phyloP scores from a whole-genome alignment of 2,797 vertebrate genomes.

The Melanotaenia boesemani region DNA sequence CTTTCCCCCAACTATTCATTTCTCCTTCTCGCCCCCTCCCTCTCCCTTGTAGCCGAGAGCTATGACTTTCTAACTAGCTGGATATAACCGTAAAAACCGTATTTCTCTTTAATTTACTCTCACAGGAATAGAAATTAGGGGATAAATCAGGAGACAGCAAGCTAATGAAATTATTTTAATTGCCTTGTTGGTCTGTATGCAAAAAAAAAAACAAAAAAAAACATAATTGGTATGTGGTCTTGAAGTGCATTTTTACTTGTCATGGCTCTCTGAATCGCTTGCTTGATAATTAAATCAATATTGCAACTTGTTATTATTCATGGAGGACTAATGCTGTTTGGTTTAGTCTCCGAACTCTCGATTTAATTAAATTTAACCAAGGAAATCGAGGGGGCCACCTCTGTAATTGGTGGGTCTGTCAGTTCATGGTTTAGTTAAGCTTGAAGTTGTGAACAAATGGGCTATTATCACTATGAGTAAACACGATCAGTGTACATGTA shows the following conservation, averaged over 20 bases:
- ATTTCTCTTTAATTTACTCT: conserved; percentile 60
- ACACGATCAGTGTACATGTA: conserved; percentile 28
- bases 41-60: conserved; percentile 47
- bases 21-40: conserved; percentile 37
- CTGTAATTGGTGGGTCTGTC: conserved; percentile 51
- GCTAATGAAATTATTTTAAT: conserved; percentile 77
- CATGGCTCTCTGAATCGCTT: conserved; percentile 42
- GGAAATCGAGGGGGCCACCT: conserved; percentile 22
- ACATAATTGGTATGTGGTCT: conserved; percentile 68
- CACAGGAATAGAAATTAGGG: conserved; percentile 11
- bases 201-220: conserved; percentile 66
- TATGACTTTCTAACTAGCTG: conserved; percentile 61
- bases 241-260: conserved; percentile 54
- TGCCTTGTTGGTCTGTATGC: conserved; percentile 59
- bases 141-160: conserved; percentile 41
- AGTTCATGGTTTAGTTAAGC: conserved; percentile 41
- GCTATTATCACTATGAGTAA: conserved; percentile 27
- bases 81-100: conserved; percentile 10
- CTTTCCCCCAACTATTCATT: conserved; percentile 68
- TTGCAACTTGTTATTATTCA: conserved; percentile 69
- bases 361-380: conserved; percentile 55
- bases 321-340: conserved; percentile 59
- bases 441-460: conserved; percentile 55
- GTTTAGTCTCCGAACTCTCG: conserved; percentile 65
- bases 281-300: conserved; percentile 76